Evolutionary conservation across 92 coral and sea anemone species (phyloP).

Genomic region (Meandrina meandrites): DNA sequence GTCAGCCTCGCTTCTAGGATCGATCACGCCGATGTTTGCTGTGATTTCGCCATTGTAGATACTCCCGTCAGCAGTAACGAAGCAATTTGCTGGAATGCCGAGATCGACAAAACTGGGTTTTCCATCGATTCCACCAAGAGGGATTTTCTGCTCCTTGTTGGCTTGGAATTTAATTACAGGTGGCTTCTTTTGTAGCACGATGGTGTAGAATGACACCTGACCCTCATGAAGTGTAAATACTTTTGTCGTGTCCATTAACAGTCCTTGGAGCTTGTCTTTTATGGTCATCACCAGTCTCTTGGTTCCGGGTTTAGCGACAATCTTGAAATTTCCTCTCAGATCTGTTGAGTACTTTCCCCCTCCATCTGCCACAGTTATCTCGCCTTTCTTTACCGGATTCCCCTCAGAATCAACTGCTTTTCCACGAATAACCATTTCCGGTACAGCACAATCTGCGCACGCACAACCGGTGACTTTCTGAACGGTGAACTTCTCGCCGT

Average conservation of each 20-base stretch:
- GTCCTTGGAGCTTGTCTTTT: constrained; percentile 26
- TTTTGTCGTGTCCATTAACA: constrained; percentile 41
- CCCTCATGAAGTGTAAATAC: constrained; percentile 33
- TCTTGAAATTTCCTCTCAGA: constrained; percentile 27
- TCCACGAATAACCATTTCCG: constrained; percentile 23
- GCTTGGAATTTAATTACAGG: constrained; percentile 29
- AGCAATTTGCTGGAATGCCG: constrained; percentile 19
- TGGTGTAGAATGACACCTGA: constrained; percentile 36
- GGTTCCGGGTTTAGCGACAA: constrained; percentile 22
- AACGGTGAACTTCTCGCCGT: constrained; percentile 12
- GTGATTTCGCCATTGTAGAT: constrained; percentile 8
- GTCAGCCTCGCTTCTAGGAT: constrained; percentile 27
- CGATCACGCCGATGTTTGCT: constrained; percentile 18
- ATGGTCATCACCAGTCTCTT: constrained; percentile 50
- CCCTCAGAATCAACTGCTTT: constrained; percentile 44
- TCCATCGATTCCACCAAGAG: not conserved
- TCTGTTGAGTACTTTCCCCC: not conserved
- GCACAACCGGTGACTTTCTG: constrained; percentile 36
- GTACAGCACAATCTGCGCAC: constrained; percentile 37
- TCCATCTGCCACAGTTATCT: constrained; percentile 18
- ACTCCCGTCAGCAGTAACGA: constrained; percentile 7
- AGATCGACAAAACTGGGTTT: constrained; percentile 10
- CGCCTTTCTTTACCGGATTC: constrained; percentile 40
- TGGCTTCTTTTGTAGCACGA: constrained; percentile 35
- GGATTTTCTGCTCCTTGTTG: not conserved